These are phyloP conservation scores for Kobus ellipsiprymnus DNA, from an alignment of 2,113 vertebrate species.

Conservation along the genomic window DNA sequence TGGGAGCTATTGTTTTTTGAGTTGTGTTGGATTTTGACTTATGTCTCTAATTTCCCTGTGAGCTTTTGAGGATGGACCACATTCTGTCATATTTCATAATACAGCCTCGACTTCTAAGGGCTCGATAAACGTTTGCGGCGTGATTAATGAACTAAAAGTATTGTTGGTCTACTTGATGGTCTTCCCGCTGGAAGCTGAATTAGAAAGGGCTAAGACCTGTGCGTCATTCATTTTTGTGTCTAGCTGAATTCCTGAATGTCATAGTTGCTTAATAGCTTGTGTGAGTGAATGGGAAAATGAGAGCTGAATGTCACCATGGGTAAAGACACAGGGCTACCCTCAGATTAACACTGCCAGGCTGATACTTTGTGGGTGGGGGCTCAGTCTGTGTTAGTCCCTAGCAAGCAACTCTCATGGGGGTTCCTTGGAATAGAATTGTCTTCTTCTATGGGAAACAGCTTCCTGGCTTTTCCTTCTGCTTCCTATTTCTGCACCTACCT, in stretches of 20 bases:
- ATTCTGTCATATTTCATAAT: background rate
- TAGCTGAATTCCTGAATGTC: background rate
- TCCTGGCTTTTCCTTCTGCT: background rate
- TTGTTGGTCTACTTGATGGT: background rate
- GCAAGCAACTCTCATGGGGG: background rate
- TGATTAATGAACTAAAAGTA: background rate
- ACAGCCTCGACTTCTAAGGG: background rate
- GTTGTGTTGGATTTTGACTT: background rate
- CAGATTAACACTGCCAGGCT: background rate
- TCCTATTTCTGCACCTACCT: rapidly evolving
- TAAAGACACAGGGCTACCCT: background rate
- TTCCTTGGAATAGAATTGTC: background rate
- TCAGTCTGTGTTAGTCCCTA: too few relatives aligned
- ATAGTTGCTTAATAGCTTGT: background rate
- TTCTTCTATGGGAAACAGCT: background rate
- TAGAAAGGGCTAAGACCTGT: background rate
- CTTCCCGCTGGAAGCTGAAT: background rate
- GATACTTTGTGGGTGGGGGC: background rate
- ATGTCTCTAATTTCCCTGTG: background rate
- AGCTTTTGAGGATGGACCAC: background rate
- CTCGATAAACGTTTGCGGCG: background rate
- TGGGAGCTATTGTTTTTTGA: background rate
- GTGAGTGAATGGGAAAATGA: background rate
- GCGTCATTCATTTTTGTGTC: background rate
- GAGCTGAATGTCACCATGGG: background rate